Evolutionary conservation across 1,140 invertebrate genomes (phyloP), one percentile per base, ranked within the genome.

Genomic region (Cotesia typhae): DNA sequence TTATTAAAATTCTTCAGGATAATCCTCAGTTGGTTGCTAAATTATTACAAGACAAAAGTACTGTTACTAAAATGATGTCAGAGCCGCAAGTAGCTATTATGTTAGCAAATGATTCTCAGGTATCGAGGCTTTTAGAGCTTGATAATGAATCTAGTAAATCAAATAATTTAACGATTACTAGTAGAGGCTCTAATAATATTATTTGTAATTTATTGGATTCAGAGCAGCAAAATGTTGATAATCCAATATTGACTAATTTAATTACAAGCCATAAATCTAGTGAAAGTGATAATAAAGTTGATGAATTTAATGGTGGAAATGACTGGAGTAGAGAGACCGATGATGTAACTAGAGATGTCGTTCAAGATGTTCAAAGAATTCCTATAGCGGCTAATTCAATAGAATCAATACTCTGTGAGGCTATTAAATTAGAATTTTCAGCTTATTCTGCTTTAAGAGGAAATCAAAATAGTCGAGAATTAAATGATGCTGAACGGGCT

Each of bases 341-440:
- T 12, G 88, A 89, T 76, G 85, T 88, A 71, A 90, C 90, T 0
- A 88, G 86, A 78, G 91, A 92, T 78, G 89, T 92, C 57, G 79
- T 92, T 12, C 88, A 91, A 76, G 91, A 92, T 81, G 89, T 92
- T 14, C 89, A 91, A 78, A 90, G 86, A 71, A 81, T 85, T 71
- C 83, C 85, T 10, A 84, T 83, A 14, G 79, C 80, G 61, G 81
- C 76, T 6, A 88, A 92, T 83, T 93, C 92, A 1, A 93, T 95
- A 78, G 93, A 95, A 81, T 92, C 93, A 0, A 94, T 95, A 75
- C 83, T 95, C 12, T 93, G 91, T 71, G 92, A 95, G 78, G 94
- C 94, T 7, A 95, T 95, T 72, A 94, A 94, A 79, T 84, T 95
- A 53, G 94, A 96, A 83, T 95, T 93, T 84, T 91, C 92, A 75